Conservation (phyloP, 2,797 vertebrate genomes). For the Brachyalestes nurse region DNA sequence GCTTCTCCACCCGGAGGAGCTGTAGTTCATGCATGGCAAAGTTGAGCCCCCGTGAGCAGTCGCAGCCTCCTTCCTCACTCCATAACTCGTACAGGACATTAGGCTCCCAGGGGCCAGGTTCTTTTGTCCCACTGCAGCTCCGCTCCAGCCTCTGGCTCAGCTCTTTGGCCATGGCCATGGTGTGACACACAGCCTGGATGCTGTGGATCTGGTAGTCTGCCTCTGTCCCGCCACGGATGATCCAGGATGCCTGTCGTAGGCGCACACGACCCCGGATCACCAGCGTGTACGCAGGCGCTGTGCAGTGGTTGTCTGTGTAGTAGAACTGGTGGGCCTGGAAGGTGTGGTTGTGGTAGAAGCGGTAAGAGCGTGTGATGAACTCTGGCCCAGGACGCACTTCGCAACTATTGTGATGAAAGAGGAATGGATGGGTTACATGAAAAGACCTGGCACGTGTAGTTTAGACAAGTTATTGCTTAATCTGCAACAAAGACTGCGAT, state of each 20-base stretch:
- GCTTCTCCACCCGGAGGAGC: conserved; percentile 92
- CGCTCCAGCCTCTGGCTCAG: conserved; percentile 83
- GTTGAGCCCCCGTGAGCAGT: conserved; percentile 88
- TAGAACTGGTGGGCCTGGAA: conserved; percentile 97
- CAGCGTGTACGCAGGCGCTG: conserved; percentile 89
- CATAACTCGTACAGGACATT: conserved; percentile 83
- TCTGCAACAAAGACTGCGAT: too few species aligned
- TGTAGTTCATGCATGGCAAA: conserved; percentile 97
- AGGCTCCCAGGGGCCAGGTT: conserved; percentile 77
- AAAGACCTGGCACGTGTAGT: not conserved
- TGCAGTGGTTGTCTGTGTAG: conserved; percentile 93
- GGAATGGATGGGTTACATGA: conserved; percentile 26
- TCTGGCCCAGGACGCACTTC: conserved; percentile 95
- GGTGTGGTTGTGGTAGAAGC: conserved; percentile 90
- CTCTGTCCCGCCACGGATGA: conserved; percentile 93
- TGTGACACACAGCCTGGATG: conserved; percentile 88
- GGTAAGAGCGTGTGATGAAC: conserved; percentile 94
- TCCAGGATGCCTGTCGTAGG: conserved; percentile 94
- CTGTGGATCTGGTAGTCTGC: conserved; percentile 91
- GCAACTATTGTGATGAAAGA: conserved; percentile 79
- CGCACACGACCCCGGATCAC: conserved; percentile 88
- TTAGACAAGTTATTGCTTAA: too few species aligned
- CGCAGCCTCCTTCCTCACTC: conserved; percentile 85
- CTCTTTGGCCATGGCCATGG: conserved; percentile 76
- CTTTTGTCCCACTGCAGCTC: conserved; percentile 75